Conservation (phyloP, 30 jellyfish, hydroid and myxozoan species). For the Phacellophora camtschatica region DNA sequence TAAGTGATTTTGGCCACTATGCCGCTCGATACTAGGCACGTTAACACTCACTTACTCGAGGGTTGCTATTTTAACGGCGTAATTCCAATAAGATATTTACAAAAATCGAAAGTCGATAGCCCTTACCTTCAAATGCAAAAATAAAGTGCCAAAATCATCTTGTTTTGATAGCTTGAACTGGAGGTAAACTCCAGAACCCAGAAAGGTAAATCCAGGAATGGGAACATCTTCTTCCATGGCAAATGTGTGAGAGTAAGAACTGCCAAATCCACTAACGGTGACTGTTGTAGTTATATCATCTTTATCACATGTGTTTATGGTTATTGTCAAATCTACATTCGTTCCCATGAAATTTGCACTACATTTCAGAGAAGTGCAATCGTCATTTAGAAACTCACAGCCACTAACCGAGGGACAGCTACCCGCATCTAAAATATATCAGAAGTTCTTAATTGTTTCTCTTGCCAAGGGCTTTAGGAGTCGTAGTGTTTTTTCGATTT, state of each 20-base stretch:
- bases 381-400: not conserved
- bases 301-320: not conserved
- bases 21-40: too few species aligned
- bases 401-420: slow-evolving; percentile 11
- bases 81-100: too few species aligned
- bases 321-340: not conserved
- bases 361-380: slow-evolving; percentile 7
- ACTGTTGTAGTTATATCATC: not conserved
- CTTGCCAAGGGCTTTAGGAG: too few species aligned
- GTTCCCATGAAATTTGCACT: not conserved
- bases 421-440: too few species aligned
- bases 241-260: slow-evolving; percentile 13
- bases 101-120: too few species aligned
- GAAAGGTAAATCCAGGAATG: slow-evolving; percentile 20
- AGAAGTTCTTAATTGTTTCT: too few species aligned
- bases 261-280: not conserved
- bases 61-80: too few species aligned
- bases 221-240: slow-evolving; percentile 6
- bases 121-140: too few species aligned
- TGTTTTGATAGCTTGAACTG: not conserved
- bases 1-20: too few species aligned
- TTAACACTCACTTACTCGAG: too few species aligned
- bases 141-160: too few species aligned
- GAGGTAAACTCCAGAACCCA: slow-evolving; percentile 15
- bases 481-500: too few species aligned